These are phyloP conservation scores for Dendrophyllia cribrosa DNA, from an alignment of 64 coral and sea anemone genomes.

Conservation along the genomic window DNA sequence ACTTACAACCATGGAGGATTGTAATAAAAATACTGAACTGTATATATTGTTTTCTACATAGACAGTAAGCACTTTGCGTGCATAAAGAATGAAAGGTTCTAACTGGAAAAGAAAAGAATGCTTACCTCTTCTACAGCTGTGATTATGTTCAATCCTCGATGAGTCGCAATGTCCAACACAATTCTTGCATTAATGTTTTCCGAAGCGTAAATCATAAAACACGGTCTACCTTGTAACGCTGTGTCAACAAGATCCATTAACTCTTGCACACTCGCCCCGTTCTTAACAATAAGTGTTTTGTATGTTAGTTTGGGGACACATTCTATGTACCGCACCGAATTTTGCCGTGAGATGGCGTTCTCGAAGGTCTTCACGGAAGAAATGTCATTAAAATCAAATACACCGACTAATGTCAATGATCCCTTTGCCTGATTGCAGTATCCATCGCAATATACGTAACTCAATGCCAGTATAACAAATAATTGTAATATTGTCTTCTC, in stretches of 20 bases:
- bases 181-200: background rate
- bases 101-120: too few species aligned
- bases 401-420: background rate
- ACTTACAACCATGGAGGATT: too few species aligned
- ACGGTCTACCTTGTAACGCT: background rate
- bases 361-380: background rate
- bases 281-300: constrained; percentile 1
- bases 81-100: too few species aligned
- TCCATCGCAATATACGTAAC: background rate
- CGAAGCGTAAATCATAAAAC: constrained; percentile 35
- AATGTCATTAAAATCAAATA: constrained; percentile 19
- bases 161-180: background rate
- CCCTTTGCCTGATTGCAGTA: constrained; percentile 14
- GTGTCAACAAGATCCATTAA: background rate
- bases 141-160: background rate
- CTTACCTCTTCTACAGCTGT: constrained; percentile 21
- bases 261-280: background rate
- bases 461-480: background rate
- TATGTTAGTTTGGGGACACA: background rate
- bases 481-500: background rate
- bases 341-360: constrained; percentile 4
- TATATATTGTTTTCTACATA: too few species aligned
- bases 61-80: too few species aligned
- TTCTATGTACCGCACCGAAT: background rate
- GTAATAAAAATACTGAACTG: too few species aligned